Evolutionary conservation across 2,113 vertebrate genomes (phyloP), one percentile per base, ranked within the genome.

Genomic region (Oriolus oriolus): DNA sequence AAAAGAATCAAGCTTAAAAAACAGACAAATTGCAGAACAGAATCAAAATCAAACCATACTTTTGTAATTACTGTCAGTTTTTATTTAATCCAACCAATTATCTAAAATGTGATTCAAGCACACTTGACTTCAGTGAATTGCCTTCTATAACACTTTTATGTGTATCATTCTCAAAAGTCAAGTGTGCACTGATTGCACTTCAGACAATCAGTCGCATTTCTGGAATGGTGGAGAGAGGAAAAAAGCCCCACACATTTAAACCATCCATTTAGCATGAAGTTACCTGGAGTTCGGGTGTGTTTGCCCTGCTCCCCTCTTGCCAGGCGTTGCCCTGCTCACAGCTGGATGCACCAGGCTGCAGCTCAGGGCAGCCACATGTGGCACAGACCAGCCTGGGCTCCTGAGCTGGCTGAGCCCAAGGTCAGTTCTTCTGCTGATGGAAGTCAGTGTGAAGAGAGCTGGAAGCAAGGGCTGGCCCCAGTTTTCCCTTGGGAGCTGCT

Each of bases 101-200:
- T 61, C 71, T 97, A 42, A 96, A 97, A 93, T 94, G 80, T 91
- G 93, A 93, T 94, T 97, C 92, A 96, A 97, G 93, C 45, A 80
- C 39, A 85, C 96, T 98, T 97, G 95, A 97, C 96, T 97, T 95
- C 82, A 90, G 71, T 90, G 75, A 96, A 95, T 97, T 95, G 90
- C 57, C 9, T 95, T 85, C 91, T 89, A n/a, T 61, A 96, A 93
- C 84, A 95, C 89, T 96, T 96, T 73, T 53, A 87, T 66, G 87
- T 21, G n/a, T 20, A 86, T 79, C 42, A 57, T 95, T 95, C 91
- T 92, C 35, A 97, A 98, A 97, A 97, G 97, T 98, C 95, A 97
- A 97, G 97, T 95, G 45, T 89, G 44, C 76, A n/a, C 30, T 93
- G 89, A 97, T 96, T 97, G 41, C 83, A 84, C 96, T 96, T 93